A percentile compares a stretch with the other conserved stretches of the same genome.
These are phyloP conservation scores for Leptodactylus fallax DNA, from an alignment of 2,797 vertebrate genomes.

Conservation along the genomic window DNA sequence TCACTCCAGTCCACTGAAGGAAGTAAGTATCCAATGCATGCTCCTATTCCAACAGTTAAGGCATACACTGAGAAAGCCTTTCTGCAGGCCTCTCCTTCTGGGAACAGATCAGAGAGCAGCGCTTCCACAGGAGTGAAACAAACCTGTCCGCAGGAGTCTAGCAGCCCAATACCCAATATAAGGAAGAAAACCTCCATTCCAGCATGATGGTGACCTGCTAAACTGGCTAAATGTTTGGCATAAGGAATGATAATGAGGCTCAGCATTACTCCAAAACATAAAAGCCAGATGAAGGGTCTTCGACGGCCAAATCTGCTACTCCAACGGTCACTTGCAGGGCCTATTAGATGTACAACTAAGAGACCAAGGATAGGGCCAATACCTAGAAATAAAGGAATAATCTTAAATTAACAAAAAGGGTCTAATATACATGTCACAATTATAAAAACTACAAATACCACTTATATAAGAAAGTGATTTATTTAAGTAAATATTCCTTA, in stretches of 20 bases:
- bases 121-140: constrained; percentile 88
- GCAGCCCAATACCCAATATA: constrained; percentile 79
- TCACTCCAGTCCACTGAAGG: constrained; percentile 82
- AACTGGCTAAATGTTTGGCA: constrained; percentile 74
- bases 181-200: constrained; percentile 79
- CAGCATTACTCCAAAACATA: constrained; percentile 82
- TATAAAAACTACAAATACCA: neutral
- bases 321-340: constrained; percentile 84
- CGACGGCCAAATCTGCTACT: constrained; percentile 83
- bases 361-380: constrained; percentile 84
- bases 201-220: constrained; percentile 68
- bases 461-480: too few relatives aligned
- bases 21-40: constrained; percentile 86
- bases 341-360: constrained; percentile 80
- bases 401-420: neutral
- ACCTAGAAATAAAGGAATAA: constrained; percentile 64
- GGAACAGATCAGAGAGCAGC: constrained; percentile 85
- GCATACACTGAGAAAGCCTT: constrained; percentile 85
- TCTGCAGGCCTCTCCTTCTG: constrained; percentile 80
- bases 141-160: constrained; percentile 86
- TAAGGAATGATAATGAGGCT: constrained; percentile 83
- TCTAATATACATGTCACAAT: neutral
- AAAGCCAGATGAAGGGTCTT: constrained; percentile 85
- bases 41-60: constrained; percentile 86
- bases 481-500: too few relatives aligned